Evolutionary conservation across 2,888 invertebrate species (phyloP).

Genomic region (Andrena fulva): DNA sequence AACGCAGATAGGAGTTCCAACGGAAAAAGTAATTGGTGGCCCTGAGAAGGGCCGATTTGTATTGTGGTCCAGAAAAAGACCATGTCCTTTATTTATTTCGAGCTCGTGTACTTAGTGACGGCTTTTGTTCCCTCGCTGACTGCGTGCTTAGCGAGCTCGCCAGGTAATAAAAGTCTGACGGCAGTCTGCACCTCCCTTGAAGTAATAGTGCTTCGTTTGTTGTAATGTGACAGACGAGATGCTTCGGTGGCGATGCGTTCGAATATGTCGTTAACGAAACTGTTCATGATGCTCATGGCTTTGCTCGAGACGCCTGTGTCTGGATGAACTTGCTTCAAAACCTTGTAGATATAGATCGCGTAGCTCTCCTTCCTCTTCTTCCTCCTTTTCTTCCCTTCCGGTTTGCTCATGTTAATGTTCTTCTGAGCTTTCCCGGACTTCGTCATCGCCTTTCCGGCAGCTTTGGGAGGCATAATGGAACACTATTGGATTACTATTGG

Average conservation of each 20-base stretch:
- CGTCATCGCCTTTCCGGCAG: conserved; percentile 83
- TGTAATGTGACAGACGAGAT: conserved; percentile 87
- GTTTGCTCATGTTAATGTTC: conserved; percentile 85
- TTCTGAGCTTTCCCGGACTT: conserved; percentile 87
- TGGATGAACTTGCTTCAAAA: conserved; percentile 87
- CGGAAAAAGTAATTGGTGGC: conserved; percentile 11
- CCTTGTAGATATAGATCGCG: conserved; percentile 88
- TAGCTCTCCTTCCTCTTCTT: conserved; percentile 87
- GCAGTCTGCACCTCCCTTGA: conserved; percentile 90
- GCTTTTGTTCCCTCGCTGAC: conserved; percentile 89
- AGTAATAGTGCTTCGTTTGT: conserved; percentile 88
- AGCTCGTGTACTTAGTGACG: conserved; percentile 86
- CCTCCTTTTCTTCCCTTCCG: conserved; percentile 86
- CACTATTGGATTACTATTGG: background rate
- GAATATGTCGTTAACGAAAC: conserved; percentile 90
- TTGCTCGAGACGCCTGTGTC: conserved; percentile 89
- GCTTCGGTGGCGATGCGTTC: conserved; percentile 90
- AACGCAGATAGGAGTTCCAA: background rate
- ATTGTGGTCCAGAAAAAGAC: background rate
- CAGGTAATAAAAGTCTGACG: conserved; percentile 89
- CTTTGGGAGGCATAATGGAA: conserved; percentile 72
- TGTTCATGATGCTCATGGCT: conserved; percentile 91
- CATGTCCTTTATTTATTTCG: conserved; percentile 52
- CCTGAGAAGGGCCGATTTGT: conserved; percentile 50
- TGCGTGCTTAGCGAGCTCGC: conserved; percentile 90